phyloP scores from a whole-genome alignment of 2,113 vertebrate species.

The Stegastes partitus region DNA sequence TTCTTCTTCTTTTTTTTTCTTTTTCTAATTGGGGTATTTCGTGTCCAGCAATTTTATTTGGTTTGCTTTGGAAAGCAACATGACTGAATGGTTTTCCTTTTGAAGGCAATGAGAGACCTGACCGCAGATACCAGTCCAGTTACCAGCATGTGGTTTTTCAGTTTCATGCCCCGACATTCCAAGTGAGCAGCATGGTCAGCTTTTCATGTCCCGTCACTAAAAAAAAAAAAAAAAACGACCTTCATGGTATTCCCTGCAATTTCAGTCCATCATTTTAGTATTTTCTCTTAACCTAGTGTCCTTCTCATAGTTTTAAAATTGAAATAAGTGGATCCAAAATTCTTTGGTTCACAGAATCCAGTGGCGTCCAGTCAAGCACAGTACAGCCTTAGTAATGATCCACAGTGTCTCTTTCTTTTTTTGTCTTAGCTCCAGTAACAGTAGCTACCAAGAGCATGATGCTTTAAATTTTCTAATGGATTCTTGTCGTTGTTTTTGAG shows the following conservation, averaged over 20 bases:
- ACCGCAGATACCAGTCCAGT: constrained; percentile 49
- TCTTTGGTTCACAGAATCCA: constrained; percentile 32
- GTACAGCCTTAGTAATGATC: constrained; percentile 43
- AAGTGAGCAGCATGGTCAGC: constrained; percentile 33
- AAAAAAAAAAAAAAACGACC: constrained; percentile 31
- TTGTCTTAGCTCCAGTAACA: constrained; percentile 24
- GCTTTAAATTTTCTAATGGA: constrained; percentile 7
- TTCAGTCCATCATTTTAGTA: constrained; percentile 9
- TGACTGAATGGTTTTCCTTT: constrained; percentile 62
- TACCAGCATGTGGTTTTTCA: constrained; percentile 66
- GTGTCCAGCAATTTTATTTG: constrained; percentile 62
- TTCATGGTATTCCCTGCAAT: constrained; percentile 8
- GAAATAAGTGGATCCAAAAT: constrained; percentile 48
- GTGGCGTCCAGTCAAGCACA: constrained; percentile 35
- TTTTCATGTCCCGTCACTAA: constrained; percentile 29
- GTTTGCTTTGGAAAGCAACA: constrained; percentile 69
- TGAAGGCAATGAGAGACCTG: constrained; percentile 46
- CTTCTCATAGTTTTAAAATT: constrained; percentile 43
- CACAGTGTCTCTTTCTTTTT: constrained; percentile 24
- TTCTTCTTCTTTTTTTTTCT: not conserved
- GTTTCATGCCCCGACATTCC: constrained; percentile 62
- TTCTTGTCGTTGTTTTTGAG: constrained; percentile 1
- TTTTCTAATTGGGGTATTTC: constrained; percentile 53
- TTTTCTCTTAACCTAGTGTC: constrained; percentile 5
- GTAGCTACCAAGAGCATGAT: constrained; percentile 26